Conservation (phyloP, 2,113 vertebrate genomes). For the Scortum barcoo region DNA sequence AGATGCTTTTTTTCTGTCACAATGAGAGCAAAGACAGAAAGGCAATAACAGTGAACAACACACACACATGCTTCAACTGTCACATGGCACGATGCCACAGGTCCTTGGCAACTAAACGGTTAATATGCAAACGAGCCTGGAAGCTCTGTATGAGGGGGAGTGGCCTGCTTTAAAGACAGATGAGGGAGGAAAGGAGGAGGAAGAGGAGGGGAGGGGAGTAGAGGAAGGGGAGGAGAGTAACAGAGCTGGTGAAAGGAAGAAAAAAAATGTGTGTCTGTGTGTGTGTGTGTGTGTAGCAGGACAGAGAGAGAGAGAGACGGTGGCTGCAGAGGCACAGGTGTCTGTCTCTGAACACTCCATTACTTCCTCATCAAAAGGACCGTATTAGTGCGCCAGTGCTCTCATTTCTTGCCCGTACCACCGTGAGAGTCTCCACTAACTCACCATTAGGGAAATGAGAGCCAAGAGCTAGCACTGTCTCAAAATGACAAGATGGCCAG, state of each 20-base stretch:
- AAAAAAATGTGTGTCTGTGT: neutral
- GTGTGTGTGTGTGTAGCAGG: neutral
- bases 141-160: constrained; percentile 73
- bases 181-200: constrained; percentile 53
- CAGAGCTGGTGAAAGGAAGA: constrained; percentile 59
- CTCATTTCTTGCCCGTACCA: constrained; percentile 53
- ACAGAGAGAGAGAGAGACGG: constrained; percentile 28
- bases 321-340: constrained; percentile 76
- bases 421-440: constrained; percentile 52
- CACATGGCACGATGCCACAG: constrained; percentile 72
- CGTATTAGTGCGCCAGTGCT: constrained; percentile 55
- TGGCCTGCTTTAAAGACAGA: constrained; percentile 69
- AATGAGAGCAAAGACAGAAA: neutral
- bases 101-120: constrained; percentile 82
- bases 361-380: constrained; percentile 74
- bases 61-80: constrained; percentile 66
- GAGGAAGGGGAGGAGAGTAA: constrained; percentile 60
- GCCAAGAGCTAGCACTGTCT: constrained; percentile 35
- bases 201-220: constrained; percentile 46
- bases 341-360: constrained; percentile 72
- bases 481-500: constrained; percentile 53
- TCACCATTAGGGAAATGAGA: constrained; percentile 69
- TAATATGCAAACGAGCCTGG: constrained; percentile 85
- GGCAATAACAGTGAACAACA: constrained; percentile 18
- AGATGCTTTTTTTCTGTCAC: neutral